Evolutionary conservation across 2,888 invertebrate species (phyloP).

Genomic region (Volucella zonaria): DNA sequence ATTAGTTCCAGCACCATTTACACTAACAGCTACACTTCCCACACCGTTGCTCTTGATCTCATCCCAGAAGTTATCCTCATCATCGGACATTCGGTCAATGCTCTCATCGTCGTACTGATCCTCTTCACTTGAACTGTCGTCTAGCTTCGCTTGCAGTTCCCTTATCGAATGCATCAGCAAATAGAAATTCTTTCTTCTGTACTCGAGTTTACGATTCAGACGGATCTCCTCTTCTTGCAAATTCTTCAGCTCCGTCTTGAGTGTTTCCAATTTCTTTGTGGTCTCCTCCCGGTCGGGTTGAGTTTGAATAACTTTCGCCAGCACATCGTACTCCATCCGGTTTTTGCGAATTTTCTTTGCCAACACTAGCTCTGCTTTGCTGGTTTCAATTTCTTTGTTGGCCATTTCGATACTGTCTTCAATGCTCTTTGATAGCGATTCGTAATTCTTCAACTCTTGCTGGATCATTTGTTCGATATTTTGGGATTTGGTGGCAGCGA

Average conservation of each 20-base stretch:
- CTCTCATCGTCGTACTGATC: constrained; percentile 83
- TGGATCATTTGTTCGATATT: constrained; percentile 91
- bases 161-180: constrained; percentile 94
- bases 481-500: constrained; percentile 92
- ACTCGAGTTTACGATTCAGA: constrained; percentile 90
- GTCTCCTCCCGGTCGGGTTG: constrained; percentile 95
- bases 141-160: constrained; percentile 90
- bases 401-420: constrained; percentile 91
- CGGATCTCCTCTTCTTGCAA: constrained; percentile 88
- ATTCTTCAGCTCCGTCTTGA: constrained; percentile 89
- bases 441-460: constrained; percentile 92
- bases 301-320: constrained; percentile 94
- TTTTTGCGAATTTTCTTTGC: constrained; percentile 95
- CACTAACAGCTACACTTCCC: constrained; percentile 25
- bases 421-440: constrained; percentile 89
- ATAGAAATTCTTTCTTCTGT: constrained; percentile 94
- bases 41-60: constrained; percentile 55
- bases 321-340: constrained; percentile 94
- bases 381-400: constrained; percentile 90
- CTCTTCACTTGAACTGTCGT: constrained; percentile 87
- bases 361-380: constrained; percentile 90
- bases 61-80: constrained; percentile 68
- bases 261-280: constrained; percentile 86
- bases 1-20: constrained; percentile 20
- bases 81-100: constrained; percentile 66